Base-by-base conservation (phyloP, 2,888 invertebrate genomes). In the Tenthredo distinguenda region DNA sequence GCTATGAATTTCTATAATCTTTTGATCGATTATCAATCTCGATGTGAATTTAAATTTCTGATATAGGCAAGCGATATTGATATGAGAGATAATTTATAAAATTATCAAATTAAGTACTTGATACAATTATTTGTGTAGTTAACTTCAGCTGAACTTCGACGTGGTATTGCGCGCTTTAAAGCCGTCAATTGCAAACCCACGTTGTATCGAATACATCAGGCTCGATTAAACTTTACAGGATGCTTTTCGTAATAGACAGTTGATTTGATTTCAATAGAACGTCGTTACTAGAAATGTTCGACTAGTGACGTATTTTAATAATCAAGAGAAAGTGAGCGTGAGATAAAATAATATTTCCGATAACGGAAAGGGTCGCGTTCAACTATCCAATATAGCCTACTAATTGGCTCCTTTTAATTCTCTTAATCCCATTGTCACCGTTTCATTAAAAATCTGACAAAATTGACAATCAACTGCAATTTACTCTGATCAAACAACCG, bases 391-490 rank as follows among this genome's bases (percentile, higher is more conserved):
- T 72, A 43, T 40, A 7, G 43, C 40, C 10, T 43, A 2, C 7
- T 72, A 43, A 72, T 72, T 72, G 72, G 72, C 72, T 43, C 15
- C 72, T 72, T 43, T 72, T 12, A 40, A 21, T 26, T 77, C 31
- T 50, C 26, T 72, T 40, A 7, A n/a, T n/a, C 72, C 26, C 7
- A 18, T 34, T 68, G 12, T 26, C 34, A 12, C 31, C 34, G 31
- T 15, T 26, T 15, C 15, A 68, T 2, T 26, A 2, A n/a, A 7
- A 55, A 55, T n/a, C 68, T 31, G 34, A 26, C 68, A 34, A 68
- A 68, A 68, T 15, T 31, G 21, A 12, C 15, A 71, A 31, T n/a
- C 34, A n/a, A 34, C 34, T 31, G 37, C 34, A 37, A 71, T 71
- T 37, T 12, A 37, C 18, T 40, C 18, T 71, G 37, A 37, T 31